Evolutionary conservation across 2,113 vertebrate species (phyloP), one percentile per base, ranked within the genome.

Genomic region (Triplophysa dalaica): DNA sequence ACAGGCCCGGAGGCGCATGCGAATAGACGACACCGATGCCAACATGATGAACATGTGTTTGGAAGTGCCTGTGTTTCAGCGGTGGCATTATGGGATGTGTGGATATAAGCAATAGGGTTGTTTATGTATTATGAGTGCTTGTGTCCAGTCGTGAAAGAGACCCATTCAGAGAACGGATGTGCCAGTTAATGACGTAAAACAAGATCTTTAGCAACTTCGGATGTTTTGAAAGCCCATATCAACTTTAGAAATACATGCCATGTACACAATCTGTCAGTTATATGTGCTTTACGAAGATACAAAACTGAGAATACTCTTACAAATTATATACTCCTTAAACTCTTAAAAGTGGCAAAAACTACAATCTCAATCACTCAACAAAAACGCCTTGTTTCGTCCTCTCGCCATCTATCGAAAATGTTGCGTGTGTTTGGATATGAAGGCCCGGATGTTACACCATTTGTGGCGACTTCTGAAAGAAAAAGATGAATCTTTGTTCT

Each of bases 21-120:
- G 22, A 17, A 22, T 16, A 73, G 14, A 60, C n/a, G 8, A 73
- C 19, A 58, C 54, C n/a, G 54, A 58, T 58, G 2, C 17, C 69
- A n/a, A 70, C 45, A 50, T 69, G 68, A 43, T 50, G 8, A 19
- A 24, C 21, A 29, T 41, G 29, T 58, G 17, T 4, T 12, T 41
- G 33, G 14, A 8, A 75, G 73, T 63, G 72, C 72, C 72, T 75
- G 17, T n/a, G 41, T 63, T 50, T 43, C 17, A 63, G 21, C 41
- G 12, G 58, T 29, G 58, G 73, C 58, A 63, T 75, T 75, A 50
- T 75, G 16, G 54, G 70, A 41, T 43, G 29, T 38, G 12, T 43
- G 22, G 70, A 73, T 43, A 24, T 60, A 73, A 75, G 58, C 73
- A 75, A 75, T 75, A 75, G 63, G 63, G 56, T 63, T 22, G 14